Percentiles rank a stretch among this genome's conserved stretches.
Conservation (phyloP, 1,140 invertebrate species). For the Cydia strobilella region DNA sequence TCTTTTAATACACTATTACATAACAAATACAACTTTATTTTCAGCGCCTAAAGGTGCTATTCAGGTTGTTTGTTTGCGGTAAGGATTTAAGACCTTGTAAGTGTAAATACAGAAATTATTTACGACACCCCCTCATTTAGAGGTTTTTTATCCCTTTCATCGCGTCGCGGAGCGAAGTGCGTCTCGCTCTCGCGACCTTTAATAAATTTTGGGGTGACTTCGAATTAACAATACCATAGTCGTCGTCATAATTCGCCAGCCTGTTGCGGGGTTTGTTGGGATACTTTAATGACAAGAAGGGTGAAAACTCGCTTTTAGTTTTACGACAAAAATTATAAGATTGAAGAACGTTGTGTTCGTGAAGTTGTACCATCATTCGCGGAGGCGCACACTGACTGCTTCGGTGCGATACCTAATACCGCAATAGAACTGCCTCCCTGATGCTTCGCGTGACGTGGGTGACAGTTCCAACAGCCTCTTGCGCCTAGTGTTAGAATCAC, state of each 20-base stretch:
- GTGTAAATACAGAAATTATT: constrained; percentile 54
- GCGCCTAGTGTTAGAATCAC: too few species aligned
- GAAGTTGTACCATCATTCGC: too few species aligned
- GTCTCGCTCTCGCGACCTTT: constrained; percentile 42
- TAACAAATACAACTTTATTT: constrained; percentile 35
- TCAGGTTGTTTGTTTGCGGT: background rate
- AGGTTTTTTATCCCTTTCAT: constrained; percentile 43
- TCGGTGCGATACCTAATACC: too few species aligned
- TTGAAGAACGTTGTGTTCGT: background rate
- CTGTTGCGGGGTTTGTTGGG: constrained; percentile 45
- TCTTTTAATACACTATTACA: constrained; percentile 30
- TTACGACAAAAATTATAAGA: constrained; percentile 4
- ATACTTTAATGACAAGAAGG: constrained; percentile 39
- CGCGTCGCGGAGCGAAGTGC: constrained; percentile 29
- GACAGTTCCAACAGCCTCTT: too few species aligned
- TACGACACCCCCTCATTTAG: constrained; percentile 60
- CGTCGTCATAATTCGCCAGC: constrained; percentile 55
- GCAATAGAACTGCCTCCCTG: too few species aligned
- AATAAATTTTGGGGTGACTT: constrained; percentile 56
- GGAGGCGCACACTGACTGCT: too few species aligned
- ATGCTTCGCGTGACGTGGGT: too few species aligned
- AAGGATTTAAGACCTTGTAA: constrained; percentile 47
- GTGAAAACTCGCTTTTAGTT: background rate
- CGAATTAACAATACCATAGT: constrained; percentile 57
- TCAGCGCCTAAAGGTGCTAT: background rate